Evolutionary conservation across 1,140 invertebrate species (phyloP), one percentile per base, ranked within the genome.

Genomic region (Acyrthosiphon pisum): DNA sequence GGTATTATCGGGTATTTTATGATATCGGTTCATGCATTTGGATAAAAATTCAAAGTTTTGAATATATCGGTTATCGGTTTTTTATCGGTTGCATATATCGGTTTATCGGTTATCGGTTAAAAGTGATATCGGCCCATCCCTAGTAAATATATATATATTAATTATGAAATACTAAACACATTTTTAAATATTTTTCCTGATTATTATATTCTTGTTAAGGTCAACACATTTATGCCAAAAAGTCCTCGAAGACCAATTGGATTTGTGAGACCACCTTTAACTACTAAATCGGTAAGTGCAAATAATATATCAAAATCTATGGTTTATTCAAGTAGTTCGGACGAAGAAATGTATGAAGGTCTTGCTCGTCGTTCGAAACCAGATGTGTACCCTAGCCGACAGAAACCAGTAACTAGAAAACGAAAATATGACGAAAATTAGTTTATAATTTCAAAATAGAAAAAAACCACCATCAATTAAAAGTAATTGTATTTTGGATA

Each of bases 301-400:
- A 93, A 93, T 84, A 56, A 84, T 93, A 48, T 93, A 30, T 93
- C 91, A 83, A 93, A 84, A 84, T 50, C 91, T 35, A 83, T 84
- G 1, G 14, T 2, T 20, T 26, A 30, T 9, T 84, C 91, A 56
- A 93, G 91, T 93, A 93, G 91, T 53, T 93, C 91, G 26, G 91
- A 93, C 86, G 91, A 93, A 53, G 91, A 93, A 93, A 84, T 93
- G 23, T 93, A 30, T 53, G 91, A 93, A 56, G 91, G 91, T 93
- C 91, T 93, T 41, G 91, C 81, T 48, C 81, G 91, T 86, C 46
- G 91, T n/a, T 93, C 91, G 18, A 93, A 93, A 93, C 91, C 91
- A 37, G 91, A 93, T 84, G 46, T 84, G 14, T 93, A 83, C 41
- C 91, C 91, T 18, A 93, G 35, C 41, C 46, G 81, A 37, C 81